Conservation (phyloP, 2,113 vertebrate genomes). For the Pygoscelis antarcticus region DNA sequence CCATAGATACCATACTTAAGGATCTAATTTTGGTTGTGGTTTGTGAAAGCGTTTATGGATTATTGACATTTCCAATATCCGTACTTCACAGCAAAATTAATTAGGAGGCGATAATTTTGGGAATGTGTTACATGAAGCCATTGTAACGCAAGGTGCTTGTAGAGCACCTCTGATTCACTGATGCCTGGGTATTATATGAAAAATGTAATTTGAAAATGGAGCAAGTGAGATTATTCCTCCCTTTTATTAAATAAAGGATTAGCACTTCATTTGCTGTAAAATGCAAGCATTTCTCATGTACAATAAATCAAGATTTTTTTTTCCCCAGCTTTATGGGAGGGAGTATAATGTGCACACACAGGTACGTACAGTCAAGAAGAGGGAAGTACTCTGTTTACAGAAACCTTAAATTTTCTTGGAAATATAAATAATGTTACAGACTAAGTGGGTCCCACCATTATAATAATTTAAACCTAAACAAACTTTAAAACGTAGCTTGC, state of each 20-base stretch:
- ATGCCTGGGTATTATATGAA: slow-evolving; percentile 41
- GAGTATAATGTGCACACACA: background rate
- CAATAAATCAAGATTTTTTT: background rate
- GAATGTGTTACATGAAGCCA: slow-evolving; percentile 33
- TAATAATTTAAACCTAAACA: background rate
- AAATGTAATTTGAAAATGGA: slow-evolving; percentile 53
- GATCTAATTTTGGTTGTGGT: slow-evolving; percentile 50
- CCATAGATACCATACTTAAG: slow-evolving; percentile 59
- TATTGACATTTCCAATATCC: slow-evolving; percentile 67
- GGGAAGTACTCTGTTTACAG: background rate
- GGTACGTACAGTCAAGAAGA: background rate
- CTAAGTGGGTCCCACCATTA: background rate
- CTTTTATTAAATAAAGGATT: slow-evolving; percentile 81
- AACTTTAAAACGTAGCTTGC: background rate
- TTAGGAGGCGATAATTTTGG: slow-evolving; percentile 57
- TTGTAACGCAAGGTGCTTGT: slow-evolving; percentile 6
- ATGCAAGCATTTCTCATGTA: slow-evolving; percentile 41
- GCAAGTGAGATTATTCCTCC: slow-evolving; percentile 75
- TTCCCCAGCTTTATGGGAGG: background rate
- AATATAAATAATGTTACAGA: background rate
- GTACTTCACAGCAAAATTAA: slow-evolving; percentile 51
- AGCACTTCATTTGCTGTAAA: slow-evolving; percentile 64
- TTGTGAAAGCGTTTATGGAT: slow-evolving; percentile 56
- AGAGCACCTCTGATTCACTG: background rate
- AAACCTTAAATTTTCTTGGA: background rate